Percentiles rank a stretch among this genome's conserved stretches.
These are phyloP conservation scores for Rhea americana DNA, from an alignment of 2,113 vertebrate species.

Conservation along the genomic window DNA sequence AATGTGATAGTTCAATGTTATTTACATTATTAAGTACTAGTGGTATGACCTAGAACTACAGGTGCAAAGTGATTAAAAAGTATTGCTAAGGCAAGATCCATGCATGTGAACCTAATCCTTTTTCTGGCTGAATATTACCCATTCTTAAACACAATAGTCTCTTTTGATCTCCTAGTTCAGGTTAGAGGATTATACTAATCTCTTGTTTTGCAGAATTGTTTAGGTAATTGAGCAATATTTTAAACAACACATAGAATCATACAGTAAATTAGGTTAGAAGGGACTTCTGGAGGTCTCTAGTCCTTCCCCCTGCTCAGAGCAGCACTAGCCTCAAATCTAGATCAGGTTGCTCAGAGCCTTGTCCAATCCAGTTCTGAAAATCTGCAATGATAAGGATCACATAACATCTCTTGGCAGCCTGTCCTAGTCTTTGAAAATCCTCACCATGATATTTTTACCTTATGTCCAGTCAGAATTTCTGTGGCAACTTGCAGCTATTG, in stretches of 20 bases:
- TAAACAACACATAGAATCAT: neutral
- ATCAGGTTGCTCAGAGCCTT: neutral
- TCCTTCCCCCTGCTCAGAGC: neutral
- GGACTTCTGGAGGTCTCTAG: neutral
- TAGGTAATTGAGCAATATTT: neutral
- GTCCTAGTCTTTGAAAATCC: neutral
- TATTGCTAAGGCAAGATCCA: neutral
- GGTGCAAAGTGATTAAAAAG: neutral
- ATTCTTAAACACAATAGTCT: neutral
- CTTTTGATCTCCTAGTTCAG: neutral
- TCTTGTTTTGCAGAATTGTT: neutral
- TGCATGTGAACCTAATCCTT: neutral
- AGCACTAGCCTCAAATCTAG: neutral
- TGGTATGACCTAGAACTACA: neutral
- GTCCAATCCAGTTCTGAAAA: neutral
- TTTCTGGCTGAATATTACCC: neutral
- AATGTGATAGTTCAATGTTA: neutral
- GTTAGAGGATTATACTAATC: neutral
- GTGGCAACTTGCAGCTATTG: neutral
- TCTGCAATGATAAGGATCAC: neutral
- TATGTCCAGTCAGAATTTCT: neutral
- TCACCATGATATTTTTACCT: neutral
- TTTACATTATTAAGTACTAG: neutral
- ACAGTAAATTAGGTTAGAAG: neutral
- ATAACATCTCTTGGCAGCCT: neutral